These are phyloP conservation scores for Lithophane semibrunnea DNA, from an alignment of 2,888 invertebrate genomes.

Conservation along the genomic window DNA sequence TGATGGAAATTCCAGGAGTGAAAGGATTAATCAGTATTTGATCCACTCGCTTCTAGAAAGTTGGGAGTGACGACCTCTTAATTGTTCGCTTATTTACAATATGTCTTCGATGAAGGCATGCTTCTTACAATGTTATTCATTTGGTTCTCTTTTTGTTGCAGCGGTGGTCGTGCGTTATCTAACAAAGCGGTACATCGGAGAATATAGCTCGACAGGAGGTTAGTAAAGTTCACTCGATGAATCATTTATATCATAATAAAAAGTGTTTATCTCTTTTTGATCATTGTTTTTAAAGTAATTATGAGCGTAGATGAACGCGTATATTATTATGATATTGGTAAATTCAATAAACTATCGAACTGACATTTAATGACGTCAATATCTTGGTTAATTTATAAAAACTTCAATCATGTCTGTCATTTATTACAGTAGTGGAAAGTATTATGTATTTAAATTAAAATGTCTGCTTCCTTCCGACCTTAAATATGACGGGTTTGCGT, in stretches of 20 bases:
- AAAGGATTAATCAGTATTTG: constrained; percentile 85
- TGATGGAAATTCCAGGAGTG: constrained; percentile 84
- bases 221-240: constrained; percentile 80
- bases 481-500: constrained; percentile 72
- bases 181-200: constrained; percentile 94
- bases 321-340: constrained; percentile 24
- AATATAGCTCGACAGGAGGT: constrained; percentile 95
- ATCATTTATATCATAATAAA: constrained; percentile 53
- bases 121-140: constrained; percentile 67
- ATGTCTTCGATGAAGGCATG: constrained; percentile 67
- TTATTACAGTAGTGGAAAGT: constrained; percentile 50
- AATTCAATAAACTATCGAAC: constrained; percentile 46
- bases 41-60: constrained; percentile 82
- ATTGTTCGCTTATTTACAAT: constrained; percentile 75
- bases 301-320: neutral
- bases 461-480: constrained; percentile 80
- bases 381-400: constrained; percentile 50
- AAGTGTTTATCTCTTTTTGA: constrained; percentile 35
- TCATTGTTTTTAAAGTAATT: constrained; percentile 44
- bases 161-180: constrained; percentile 95
- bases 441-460: constrained; percentile 65
- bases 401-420: constrained; percentile 47
- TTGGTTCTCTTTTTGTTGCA: constrained; percentile 90
- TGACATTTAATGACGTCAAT: constrained; percentile 62
- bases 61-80: constrained; percentile 83